Evolutionary conservation across 2,888 invertebrate species (phyloP), one percentile per base, ranked within the genome.

Genomic region (Noctua janthina): DNA sequence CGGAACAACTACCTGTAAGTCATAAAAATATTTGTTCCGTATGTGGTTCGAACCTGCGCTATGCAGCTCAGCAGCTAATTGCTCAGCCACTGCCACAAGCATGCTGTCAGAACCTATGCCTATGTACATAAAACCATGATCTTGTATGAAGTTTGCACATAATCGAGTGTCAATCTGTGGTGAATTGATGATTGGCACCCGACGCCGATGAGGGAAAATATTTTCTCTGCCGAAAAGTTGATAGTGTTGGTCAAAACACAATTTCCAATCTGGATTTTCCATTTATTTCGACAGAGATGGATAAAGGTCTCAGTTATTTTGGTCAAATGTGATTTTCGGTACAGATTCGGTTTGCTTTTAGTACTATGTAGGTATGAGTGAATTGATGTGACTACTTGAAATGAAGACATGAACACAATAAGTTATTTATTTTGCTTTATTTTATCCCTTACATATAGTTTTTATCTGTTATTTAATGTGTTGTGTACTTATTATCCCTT

Each of bases 111-210:
- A 43, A 43, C 43, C 43, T 7, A 7, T 43, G 43, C 43, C 49
- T 0, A 49, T 5, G 17, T 51, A 51, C 51, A n/a, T 11, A n/a
- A 59, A 10, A 59, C 59, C n/a, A 59, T n/a, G 59, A 4, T 46
- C 11, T 3, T 46, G 11, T 46, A 46, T 46, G 54, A 29, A 17
- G 46, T 39, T 76, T 17, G 15, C 15, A 59, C 59, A 35, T 79
- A 85, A 85, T 84, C 51, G 74, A 82, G 64, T 85, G 79, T 79
- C 85, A 79, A 73, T 29, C 2, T 39, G 59, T 82, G 74, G 76
- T 71, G 56, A 64, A 85, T 85, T 76, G 56, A 68, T 85, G 85
- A 85, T 74, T 82, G 85, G 76, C 51, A 74, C 23, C 29, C 74
- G 49, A 67, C 59, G 23, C 29, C 62, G 54, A 23, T 62, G 43